Evolutionary conservation across 2,113 vertebrate genomes (phyloP).

Genomic region (Eurypyga helias): DNA sequence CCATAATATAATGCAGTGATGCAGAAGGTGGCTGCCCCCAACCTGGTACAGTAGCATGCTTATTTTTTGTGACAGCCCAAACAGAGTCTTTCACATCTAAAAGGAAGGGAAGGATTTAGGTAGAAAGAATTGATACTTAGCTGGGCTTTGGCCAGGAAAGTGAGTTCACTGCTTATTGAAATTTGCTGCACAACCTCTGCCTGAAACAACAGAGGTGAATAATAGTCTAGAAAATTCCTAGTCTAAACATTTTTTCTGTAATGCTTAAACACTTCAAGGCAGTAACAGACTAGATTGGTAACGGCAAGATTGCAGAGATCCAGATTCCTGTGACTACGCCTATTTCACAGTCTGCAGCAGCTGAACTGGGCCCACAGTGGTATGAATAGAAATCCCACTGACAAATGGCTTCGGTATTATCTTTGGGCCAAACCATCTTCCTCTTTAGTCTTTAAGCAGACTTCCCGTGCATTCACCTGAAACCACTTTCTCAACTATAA

Average conservation of each 20-base stretch:
- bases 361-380: accelerated
- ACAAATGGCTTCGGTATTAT: neutral
- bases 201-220: neutral
- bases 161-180: neutral
- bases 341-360: neutral
- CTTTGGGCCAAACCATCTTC: neutral
- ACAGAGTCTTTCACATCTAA: neutral
- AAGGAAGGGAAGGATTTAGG: neutral
- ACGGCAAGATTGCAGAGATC: neutral
- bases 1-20: neutral
- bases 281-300: neutral
- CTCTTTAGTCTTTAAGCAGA: neutral
- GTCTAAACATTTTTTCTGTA: neutral
- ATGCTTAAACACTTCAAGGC: neutral
- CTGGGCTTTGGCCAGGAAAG: neutral
- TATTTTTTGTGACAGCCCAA: neutral
- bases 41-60: accelerated
- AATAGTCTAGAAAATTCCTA: neutral
- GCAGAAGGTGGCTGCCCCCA: neutral
- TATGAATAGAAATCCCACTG: neutral
- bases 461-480: neutral
- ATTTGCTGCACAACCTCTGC: neutral
- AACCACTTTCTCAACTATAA: neutral
- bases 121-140: neutral
- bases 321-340: neutral